Conservation (phyloP, 37 sponge, comb jelly and placozoan genomes). For the Geodia barretti region DNA sequence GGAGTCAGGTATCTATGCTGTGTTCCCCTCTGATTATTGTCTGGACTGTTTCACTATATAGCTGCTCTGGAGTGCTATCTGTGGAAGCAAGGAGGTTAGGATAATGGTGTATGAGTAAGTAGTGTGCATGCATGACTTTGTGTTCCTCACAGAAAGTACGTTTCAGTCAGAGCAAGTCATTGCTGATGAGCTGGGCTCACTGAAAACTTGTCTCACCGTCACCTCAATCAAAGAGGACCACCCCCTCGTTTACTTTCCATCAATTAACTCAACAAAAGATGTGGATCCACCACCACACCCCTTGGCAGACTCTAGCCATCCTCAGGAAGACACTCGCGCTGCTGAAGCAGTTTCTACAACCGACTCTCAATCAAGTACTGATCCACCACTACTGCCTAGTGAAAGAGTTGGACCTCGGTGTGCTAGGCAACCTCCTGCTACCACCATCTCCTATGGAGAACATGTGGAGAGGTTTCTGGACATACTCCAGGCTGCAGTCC, state of each 20-base stretch:
- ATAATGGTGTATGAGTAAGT: background rate
- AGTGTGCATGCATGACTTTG: background rate
- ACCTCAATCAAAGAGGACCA: background rate
- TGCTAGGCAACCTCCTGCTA: too few relatives aligned
- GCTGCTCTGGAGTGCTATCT: slow-evolving; percentile 56
- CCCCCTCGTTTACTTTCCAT: slow-evolving; percentile 49
- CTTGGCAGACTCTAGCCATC: too few relatives aligned
- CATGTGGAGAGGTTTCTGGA: slow-evolving; percentile 21
- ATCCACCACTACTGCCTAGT: background rate
- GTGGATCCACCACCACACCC: background rate
- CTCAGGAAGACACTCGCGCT: background rate
- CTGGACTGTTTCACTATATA: background rate
- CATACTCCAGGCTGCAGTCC: slow-evolving; percentile 65
- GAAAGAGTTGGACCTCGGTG: background rate
- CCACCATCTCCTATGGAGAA: background rate
- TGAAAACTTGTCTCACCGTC: slow-evolving; percentile 3
- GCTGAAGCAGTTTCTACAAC: background rate
- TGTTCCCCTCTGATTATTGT: background rate
- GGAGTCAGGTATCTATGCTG: background rate
- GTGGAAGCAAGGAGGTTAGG: slow-evolving; percentile 77
- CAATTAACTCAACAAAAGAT: slow-evolving; percentile 29
- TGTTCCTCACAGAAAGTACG: slow-evolving; percentile 1
- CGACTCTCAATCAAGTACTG: background rate
- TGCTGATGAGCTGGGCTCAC: background rate
- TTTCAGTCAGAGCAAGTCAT: slow-evolving; percentile 23